Percentiles rank a stretch among this genome's conserved stretches.
Evolutionary conservation across 2,113 vertebrate species (phyloP).

Genomic region (Nerophis ophidion): DNA sequence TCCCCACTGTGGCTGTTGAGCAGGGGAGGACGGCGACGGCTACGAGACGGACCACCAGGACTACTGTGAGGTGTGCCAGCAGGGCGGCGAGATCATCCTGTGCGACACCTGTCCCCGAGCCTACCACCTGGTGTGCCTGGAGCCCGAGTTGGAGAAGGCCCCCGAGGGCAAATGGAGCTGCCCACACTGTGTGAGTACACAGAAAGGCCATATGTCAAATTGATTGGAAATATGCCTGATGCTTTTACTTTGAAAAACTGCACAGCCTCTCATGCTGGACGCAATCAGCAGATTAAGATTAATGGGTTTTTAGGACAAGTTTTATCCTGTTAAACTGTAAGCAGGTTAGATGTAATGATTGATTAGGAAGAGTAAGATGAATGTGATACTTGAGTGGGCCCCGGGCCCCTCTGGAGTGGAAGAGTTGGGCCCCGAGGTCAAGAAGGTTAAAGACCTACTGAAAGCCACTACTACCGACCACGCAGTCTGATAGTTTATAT

Average conservation of each 20-base stretch:
- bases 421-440: too few relatives aligned
- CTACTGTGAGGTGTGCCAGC: constrained; percentile 98
- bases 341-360: too few relatives aligned
- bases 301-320: too few relatives aligned
- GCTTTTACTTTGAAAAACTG: neutral
- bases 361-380: too few relatives aligned
- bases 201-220: neutral
- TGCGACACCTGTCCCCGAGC: constrained; percentile 95
- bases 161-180: constrained; percentile 98
- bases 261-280: neutral
- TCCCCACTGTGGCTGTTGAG: constrained; percentile 5
- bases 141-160: constrained; percentile 94
- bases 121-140: constrained; percentile 96
- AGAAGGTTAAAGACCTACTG: too few relatives aligned
- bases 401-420: too few relatives aligned
- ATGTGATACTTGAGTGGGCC: too few relatives aligned
- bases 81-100: constrained; percentile 96
- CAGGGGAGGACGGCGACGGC: constrained; percentile 91
- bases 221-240: too few relatives aligned
- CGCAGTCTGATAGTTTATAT: too few relatives aligned
- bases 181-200: constrained; percentile 90
- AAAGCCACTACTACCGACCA: too few relatives aligned
- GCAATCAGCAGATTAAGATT: too few relatives aligned
- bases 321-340: too few relatives aligned
- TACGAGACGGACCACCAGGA: constrained; percentile 99